Evolutionary conservation across 1,140 invertebrate species (phyloP), one percentile per base, ranked within the genome.

Genomic region (Drosophila bifasciata): DNA sequence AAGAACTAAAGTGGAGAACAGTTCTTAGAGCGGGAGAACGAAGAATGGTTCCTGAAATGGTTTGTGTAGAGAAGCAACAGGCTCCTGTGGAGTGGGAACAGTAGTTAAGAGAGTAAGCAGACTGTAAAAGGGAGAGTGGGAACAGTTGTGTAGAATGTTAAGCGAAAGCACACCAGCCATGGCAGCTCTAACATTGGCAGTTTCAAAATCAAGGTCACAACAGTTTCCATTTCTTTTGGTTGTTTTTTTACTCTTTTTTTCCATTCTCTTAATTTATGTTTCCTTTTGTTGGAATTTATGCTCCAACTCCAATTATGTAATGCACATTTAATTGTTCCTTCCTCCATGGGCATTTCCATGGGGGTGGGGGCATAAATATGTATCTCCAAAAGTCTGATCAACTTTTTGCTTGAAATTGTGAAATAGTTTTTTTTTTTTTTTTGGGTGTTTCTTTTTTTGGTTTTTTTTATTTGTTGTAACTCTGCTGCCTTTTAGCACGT

Each of bases 281-380:
- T n/a, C n/a, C n/a, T n/a, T n/a, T 68, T 68, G 52, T 28, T 55
- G 45, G 11, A 64, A 39, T 21, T 43, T 32, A 9, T 9, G 28
- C 28, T 3, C 8, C 28, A 32, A 17, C 11, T 40, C 13, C 0
- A 19, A 43, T 85, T 80, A 71, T 51, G 63, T 66, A 80, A 85
- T 83, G 70, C 70, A 60, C 8, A 63, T 75, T 79, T 75, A 84
- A 83, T 75, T 80, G 66, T 58, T 25, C 49, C 36, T 50, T 52
- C 40, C 7, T 32, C 3, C 28, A 32, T 9, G 28, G 28, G 28
- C 13, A 36, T 39, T 58, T 13, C 40, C 57, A 13, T 23, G 46
- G 15, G 2, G 16, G n/a, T n/a, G 25, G 46, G 0, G 25, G 7
- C 25, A 28, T 28, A 28, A 7, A 28, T 8, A 39, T 52, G 67